These are phyloP conservation scores for Caranx ignobilis DNA, from an alignment of 2,113 vertebrate species.

Conservation along the genomic window DNA sequence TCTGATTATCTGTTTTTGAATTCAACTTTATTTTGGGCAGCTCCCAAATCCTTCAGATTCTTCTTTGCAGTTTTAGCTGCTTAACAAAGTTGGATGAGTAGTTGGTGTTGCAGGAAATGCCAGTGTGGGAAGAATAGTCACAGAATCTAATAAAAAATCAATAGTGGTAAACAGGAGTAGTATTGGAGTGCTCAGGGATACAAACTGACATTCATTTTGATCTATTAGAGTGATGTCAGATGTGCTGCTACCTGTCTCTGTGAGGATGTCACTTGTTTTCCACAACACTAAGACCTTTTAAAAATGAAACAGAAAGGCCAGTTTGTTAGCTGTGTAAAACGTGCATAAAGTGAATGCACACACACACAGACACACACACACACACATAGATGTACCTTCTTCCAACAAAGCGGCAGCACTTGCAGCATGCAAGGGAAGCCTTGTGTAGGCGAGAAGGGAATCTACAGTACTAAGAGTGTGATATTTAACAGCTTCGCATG, in stretches of 20 bases:
- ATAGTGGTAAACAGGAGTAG: neutral
- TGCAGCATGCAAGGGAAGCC: constrained; percentile 68
- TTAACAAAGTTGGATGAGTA: constrained; percentile 28
- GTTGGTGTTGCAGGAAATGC: constrained; percentile 9
- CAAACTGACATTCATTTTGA: neutral
- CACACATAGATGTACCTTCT: constrained; percentile 34
- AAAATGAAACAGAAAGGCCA: constrained; percentile 23
- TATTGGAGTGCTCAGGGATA: neutral
- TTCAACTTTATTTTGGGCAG: constrained; percentile 6
- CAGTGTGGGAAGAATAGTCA: neutral
- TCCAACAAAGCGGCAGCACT: constrained; percentile 34
- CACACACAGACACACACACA: constrained; percentile 21
- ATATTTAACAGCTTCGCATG: constrained; percentile 69
- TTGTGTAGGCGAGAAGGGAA: constrained; percentile 66
- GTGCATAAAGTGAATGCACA: neutral
- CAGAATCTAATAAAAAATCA: neutral
- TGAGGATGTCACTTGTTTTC: constrained; percentile 38
- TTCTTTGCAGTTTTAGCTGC: constrained; percentile 12
- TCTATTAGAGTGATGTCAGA: neutral
- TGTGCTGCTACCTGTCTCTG: constrained; percentile 26
- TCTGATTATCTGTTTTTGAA: constrained; percentile 18
- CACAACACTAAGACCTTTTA: constrained; percentile 25
- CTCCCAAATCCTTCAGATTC: constrained; percentile 22
- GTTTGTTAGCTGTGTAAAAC: constrained; percentile 23
- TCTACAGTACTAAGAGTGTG: constrained; percentile 66